Percentiles rank a stretch among this genome's conserved stretches.
Conservation (phyloP, 2,888 invertebrate genomes). For the Eudemis profundana region DNA sequence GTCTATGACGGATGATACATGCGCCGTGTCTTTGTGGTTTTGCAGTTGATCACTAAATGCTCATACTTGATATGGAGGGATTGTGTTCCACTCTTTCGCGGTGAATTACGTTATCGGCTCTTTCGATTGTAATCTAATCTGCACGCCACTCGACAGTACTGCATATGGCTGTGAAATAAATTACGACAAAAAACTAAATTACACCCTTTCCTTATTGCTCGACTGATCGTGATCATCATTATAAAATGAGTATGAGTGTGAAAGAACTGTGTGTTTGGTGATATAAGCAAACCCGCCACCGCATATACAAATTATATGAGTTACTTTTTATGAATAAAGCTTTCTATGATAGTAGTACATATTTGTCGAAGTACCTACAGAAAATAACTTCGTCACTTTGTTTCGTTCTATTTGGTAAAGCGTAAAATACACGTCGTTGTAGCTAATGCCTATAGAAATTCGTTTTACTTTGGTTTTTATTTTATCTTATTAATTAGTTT, state of each 20-base stretch:
- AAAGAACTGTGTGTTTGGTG: slow-evolving; percentile 67
- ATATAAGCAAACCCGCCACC: slow-evolving; percentile 75
- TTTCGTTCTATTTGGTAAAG: background rate
- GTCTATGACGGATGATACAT: background rate
- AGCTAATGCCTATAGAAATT: background rate
- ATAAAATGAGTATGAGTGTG: slow-evolving; percentile 67
- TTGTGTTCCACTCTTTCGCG: background rate
- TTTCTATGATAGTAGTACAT: background rate
- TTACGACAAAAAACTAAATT: slow-evolving; percentile 6
- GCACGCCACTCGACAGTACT: slow-evolving; percentile 47
- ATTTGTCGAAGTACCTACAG: background rate
- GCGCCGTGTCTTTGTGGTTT: background rate
- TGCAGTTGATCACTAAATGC: slow-evolving; percentile 16
- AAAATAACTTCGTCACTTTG: background rate
- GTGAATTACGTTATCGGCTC: slow-evolving; percentile 11
- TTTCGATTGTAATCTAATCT: slow-evolving; percentile 45
- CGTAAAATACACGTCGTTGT: background rate
- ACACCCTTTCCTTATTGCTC: slow-evolving; percentile 76
- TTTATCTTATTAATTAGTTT: slow-evolving; percentile 12
- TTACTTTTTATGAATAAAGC: background rate
- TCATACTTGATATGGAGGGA: background rate
- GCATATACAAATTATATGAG: slow-evolving; percentile 47
- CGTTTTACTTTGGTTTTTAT: slow-evolving; percentile 1
- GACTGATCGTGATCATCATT: slow-evolving; percentile 69
- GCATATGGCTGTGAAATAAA: slow-evolving; percentile 59